Evolutionary conservation across 2,888 invertebrate genomes (phyloP).

Genomic region (Ophion slaviceki): DNA sequence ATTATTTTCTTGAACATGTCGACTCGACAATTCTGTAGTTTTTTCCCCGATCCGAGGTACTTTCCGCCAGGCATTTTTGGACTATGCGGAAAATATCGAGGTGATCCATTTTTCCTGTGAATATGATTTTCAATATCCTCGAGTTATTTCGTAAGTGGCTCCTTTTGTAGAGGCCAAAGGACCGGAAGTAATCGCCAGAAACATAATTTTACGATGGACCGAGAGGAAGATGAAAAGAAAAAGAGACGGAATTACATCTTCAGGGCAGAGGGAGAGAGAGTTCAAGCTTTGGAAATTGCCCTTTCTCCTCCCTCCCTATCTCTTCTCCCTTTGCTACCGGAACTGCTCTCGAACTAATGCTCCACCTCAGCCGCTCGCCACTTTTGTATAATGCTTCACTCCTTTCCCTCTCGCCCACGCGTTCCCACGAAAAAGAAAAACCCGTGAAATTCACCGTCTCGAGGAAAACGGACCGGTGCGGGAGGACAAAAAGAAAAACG

Average conservation of each 20-base stretch:
- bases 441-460: conserved; percentile 17
- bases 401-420: conserved; percentile 44
- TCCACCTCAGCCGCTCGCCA: conserved; percentile 52
- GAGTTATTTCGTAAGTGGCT: conserved; percentile 9
- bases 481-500: conserved; percentile 29
- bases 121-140: conserved; percentile 36
- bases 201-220: conserved; percentile 50
- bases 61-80: background rate
- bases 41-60: background rate
- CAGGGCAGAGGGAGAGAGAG: conserved; percentile 17
- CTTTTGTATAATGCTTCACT: conserved; percentile 56
- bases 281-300: conserved; percentile 37
- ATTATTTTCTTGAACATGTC: background rate
- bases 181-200: conserved; percentile 57
- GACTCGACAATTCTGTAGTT: background rate
- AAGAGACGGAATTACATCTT: background rate
- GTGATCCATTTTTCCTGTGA: conserved; percentile 9
- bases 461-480: background rate
- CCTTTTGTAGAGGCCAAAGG: conserved; percentile 48
- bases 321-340: conserved; percentile 48
- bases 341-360: conserved; percentile 65
- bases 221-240: background rate
- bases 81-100: background rate
- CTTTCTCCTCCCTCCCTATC: conserved; percentile 7
- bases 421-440: conserved; percentile 7